These are phyloP conservation scores for Mohoua ochrocephala DNA, from an alignment of 2,113 vertebrate genomes.

Conservation along the genomic window DNA sequence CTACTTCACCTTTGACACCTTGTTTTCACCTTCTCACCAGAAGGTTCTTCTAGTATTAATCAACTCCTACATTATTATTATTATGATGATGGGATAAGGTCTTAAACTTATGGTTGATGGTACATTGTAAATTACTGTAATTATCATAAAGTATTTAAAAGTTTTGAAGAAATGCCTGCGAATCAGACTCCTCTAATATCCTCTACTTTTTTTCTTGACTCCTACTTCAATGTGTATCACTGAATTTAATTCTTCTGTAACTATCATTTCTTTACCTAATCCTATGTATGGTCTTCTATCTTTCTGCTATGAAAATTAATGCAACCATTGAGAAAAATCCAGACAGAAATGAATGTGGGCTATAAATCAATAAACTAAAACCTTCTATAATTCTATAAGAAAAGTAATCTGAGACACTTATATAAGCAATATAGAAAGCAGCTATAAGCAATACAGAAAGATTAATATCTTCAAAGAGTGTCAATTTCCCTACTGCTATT, in stretches of 20 bases:
- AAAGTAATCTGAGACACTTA: not conserved
- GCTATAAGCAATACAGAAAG: not conserved
- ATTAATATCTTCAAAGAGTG: not conserved
- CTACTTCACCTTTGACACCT: not conserved
- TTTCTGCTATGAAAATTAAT: not conserved
- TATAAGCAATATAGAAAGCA: too few relatives aligned
- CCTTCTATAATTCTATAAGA: too few relatives aligned
- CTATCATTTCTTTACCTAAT: not conserved
- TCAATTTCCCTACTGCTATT: not conserved
- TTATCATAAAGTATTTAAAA: not conserved
- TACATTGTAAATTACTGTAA: not conserved
- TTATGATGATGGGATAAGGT: not conserved
- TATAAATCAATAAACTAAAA: not conserved
- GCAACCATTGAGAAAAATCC: not conserved
- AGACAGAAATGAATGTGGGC: not conserved
- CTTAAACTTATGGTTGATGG: not conserved
- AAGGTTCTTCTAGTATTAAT: not conserved
- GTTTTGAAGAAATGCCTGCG: not conserved
- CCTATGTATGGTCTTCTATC: not conserved
- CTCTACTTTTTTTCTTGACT: not conserved
- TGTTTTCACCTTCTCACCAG: not conserved
- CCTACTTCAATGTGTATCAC: not conserved
- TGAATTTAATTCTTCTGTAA: not conserved
- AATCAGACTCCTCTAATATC: not conserved
- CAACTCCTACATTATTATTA: not conserved